Conservation (phyloP, 2,888 invertebrate genomes). For the Drosophila leonis region DNA sequence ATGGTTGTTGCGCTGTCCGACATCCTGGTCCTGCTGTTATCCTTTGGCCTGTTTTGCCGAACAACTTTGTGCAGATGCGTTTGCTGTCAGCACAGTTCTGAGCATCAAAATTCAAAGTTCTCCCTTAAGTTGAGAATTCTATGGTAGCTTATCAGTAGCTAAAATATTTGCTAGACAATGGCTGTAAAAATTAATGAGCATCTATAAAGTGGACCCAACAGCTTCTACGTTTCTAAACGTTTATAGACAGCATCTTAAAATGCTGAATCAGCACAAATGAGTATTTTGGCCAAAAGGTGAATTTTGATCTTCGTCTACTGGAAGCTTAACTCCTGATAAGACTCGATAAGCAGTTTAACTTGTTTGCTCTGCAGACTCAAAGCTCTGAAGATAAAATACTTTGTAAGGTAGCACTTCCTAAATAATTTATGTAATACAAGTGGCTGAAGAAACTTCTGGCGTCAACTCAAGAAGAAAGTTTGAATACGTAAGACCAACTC, state of each 20-base stretch:
- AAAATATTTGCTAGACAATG: constrained; percentile 43
- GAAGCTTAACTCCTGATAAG: neutral
- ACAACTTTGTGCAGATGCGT: constrained; percentile 5
- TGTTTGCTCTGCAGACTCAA: constrained; percentile 1
- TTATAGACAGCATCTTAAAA: neutral
- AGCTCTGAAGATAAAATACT: neutral
- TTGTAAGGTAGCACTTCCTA: neutral
- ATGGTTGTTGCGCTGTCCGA: constrained; percentile 21
- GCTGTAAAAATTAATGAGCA: constrained; percentile 41
- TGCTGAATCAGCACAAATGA: neutral
- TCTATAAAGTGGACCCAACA: constrained; percentile 37
- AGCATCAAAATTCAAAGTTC: constrained; percentile 10
- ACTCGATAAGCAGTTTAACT: too few relatives aligned
- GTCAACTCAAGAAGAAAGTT: too few relatives aligned
- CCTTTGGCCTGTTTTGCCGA: neutral
- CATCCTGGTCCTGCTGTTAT: constrained; percentile 28
- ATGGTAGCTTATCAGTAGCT: constrained; percentile 49
- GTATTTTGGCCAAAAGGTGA: neutral
- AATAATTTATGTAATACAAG: neutral
- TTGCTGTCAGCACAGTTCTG: constrained; percentile 44
- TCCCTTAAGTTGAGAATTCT: constrained; percentile 53
- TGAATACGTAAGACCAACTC: too few relatives aligned
- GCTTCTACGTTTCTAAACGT: constrained; percentile 10
- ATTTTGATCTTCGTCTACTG: neutral
- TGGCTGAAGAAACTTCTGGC: too few relatives aligned